Evolutionary conservation across 2,113 vertebrate species (phyloP), one percentile per base, ranked within the genome.

Genomic region (Lampris incognitus): DNA sequence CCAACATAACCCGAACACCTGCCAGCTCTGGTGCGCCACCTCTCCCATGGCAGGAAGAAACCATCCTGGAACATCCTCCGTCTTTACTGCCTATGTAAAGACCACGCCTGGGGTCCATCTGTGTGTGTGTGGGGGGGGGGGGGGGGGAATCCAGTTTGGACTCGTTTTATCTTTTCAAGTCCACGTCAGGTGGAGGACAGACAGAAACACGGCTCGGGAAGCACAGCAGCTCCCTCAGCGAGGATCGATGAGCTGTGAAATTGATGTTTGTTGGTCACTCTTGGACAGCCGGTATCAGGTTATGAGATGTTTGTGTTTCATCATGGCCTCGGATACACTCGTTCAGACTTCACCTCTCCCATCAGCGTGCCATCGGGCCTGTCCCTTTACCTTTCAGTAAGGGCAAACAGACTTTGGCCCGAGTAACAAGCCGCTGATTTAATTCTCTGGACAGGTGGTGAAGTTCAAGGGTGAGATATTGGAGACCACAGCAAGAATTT

Each of bases 191-290:
- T 66, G 6, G 54, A 10, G 39, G 38, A 42, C 9, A 24, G 49
- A 85, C 80, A 78, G 44, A 80, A 81, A 42, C 46, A 38, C 66
- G 64, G 77, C 46, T 78, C 57, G 55, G 57, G 62, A 85, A 60
- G 79, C 71, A 69, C 49, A 51, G 65, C 72, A 81, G 69, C 24
- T 54, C 41, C 56, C n/a, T 68, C 38, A 39, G 6, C 78, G 68
- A 84, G 64, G 66, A 75, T 78, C 37, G 13, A 60, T 80, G 79
- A 70, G 58, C 48, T 24, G 13, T 86, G 42, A 65, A 66, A 81
- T 65, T 75, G 52, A 76, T 74, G 73, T 11, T 9, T 11, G 50
- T 24, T 62, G 39, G 13, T 42, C 46, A 2, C 41, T 68, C 36
- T 44, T 78, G 76, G 51, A 69, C 67, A 46, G 68, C 69, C 41